Conservation (phyloP, 1,140 invertebrate genomes). For the Metaphire vulgaris region DNA sequence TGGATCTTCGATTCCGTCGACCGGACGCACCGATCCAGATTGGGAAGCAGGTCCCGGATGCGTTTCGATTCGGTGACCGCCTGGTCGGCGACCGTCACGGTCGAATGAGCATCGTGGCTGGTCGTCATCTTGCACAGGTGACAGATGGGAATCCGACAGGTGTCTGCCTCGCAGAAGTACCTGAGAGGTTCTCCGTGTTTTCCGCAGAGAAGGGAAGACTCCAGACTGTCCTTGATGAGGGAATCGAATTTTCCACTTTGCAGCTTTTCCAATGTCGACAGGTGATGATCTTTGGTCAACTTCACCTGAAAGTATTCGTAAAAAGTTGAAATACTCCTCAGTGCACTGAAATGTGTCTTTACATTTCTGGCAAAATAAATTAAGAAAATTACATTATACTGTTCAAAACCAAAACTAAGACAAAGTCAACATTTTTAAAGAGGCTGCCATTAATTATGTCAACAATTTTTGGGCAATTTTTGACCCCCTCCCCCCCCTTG, state of each 20-base stretch:
- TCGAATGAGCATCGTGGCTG: conserved; percentile 23
- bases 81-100: conserved; percentile 23
- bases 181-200: conserved; percentile 30
- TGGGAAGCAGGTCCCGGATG: conserved; percentile 9
- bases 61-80: conserved; percentile 16
- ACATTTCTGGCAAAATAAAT: too few relatives aligned
- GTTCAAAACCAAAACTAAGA: too few relatives aligned
- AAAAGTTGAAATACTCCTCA: too few relatives aligned
- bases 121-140: conserved; percentile 29
- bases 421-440: too few relatives aligned
- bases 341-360: too few relatives aligned
- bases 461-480: too few relatives aligned
- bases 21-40: background rate
- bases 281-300: conserved; percentile 27
- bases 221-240: conserved; percentile 26
- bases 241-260: conserved; percentile 23
- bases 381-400: too few relatives aligned
- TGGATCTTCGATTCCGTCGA: conserved; percentile 1
- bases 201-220: conserved; percentile 28
- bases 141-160: conserved; percentile 29
- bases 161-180: conserved; percentile 16
- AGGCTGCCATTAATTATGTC: too few relatives aligned
- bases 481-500: too few relatives aligned
- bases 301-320: conserved; percentile 18
- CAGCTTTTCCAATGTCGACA: conserved; percentile 18